Evolutionary conservation across 2,113 vertebrate genomes (phyloP).

Genomic region (Coptodon bakossiorum): DNA sequence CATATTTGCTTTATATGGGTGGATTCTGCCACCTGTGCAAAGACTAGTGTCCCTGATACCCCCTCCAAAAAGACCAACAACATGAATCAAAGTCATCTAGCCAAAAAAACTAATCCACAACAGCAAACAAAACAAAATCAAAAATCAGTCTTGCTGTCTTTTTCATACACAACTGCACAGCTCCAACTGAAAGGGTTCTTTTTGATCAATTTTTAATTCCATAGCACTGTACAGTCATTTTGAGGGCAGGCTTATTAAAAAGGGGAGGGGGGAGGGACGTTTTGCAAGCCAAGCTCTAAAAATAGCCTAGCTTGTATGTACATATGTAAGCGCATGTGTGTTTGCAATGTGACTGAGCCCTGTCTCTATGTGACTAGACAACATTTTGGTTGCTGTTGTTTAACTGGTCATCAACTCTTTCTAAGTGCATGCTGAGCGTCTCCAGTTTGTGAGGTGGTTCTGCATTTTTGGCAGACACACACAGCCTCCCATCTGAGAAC

Average conservation of each 20-base stretch:
- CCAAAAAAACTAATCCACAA: not conserved
- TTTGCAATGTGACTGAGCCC: not conserved
- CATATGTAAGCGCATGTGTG: not conserved
- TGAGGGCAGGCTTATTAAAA: slow-evolving; percentile 34
- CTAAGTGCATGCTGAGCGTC: not conserved
- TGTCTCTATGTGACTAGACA: not conserved
- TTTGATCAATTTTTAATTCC: slow-evolving; percentile 21
- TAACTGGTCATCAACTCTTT: not conserved
- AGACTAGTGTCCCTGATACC: not conserved
- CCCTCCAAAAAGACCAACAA: not conserved
- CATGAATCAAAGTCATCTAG: not conserved
- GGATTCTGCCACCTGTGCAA: not conserved
- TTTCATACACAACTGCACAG: not conserved
- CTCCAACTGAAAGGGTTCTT: not conserved
- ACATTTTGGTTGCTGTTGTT: not conserved
- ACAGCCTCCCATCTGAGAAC: not conserved
- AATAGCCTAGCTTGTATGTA: slow-evolving; percentile 28
- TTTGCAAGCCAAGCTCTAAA: slow-evolving; percentile 30
- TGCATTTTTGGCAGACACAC: not conserved
- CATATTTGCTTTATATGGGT: not conserved
- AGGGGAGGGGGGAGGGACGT: not conserved
- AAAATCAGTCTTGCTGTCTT: not conserved
- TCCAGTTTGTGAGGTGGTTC: not conserved
- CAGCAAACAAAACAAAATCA: not conserved
- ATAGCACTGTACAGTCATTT: not conserved